Conservation (phyloP, 2,888 invertebrate genomes). For the Caenorhabditis virilis region DNA sequence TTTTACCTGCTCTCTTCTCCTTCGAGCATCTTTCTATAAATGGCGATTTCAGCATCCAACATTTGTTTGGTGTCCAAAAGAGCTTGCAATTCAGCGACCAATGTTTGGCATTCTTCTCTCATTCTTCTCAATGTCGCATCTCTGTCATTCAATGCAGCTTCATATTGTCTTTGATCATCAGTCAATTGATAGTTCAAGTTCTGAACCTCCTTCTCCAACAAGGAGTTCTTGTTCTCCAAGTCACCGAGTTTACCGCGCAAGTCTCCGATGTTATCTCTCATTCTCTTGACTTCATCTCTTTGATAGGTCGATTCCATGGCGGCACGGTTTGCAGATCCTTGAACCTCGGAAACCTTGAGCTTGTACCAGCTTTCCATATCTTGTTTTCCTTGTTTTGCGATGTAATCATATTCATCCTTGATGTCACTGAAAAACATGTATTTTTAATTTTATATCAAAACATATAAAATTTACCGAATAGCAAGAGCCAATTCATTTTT, state of each 20-base stretch:
- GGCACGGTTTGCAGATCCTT: constrained; percentile 68
- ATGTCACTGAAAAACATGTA: constrained; percentile 69
- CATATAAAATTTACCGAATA: constrained; percentile 69
- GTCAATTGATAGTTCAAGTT: constrained; percentile 70
- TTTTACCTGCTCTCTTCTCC: constrained; percentile 72
- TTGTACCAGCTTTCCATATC: constrained; percentile 73
- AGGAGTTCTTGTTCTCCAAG: constrained; percentile 56
- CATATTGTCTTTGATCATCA: constrained; percentile 70
- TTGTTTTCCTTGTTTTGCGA: constrained; percentile 69
- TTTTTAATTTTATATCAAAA: not conserved
- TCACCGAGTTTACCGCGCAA: constrained; percentile 52
- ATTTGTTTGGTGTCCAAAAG: constrained; percentile 73
- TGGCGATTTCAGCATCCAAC: constrained; percentile 73
- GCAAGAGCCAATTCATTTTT: constrained; percentile 73
- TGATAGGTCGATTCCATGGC: constrained; percentile 72
- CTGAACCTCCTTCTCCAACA: constrained; percentile 64
- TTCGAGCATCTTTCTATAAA: constrained; percentile 73
- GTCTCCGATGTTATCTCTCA: constrained; percentile 50
- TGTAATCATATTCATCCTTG: constrained; percentile 72
- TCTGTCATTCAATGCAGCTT: constrained; percentile 69
- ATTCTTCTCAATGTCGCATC: constrained; percentile 69
- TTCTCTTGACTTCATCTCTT: constrained; percentile 68
- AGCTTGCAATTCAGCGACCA: constrained; percentile 67
- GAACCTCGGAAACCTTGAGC: constrained; percentile 70
- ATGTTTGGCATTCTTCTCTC: constrained; percentile 69